Conservation (phyloP, 2,797 vertebrate genomes). For the Tympanoctomys barrerae region DNA sequence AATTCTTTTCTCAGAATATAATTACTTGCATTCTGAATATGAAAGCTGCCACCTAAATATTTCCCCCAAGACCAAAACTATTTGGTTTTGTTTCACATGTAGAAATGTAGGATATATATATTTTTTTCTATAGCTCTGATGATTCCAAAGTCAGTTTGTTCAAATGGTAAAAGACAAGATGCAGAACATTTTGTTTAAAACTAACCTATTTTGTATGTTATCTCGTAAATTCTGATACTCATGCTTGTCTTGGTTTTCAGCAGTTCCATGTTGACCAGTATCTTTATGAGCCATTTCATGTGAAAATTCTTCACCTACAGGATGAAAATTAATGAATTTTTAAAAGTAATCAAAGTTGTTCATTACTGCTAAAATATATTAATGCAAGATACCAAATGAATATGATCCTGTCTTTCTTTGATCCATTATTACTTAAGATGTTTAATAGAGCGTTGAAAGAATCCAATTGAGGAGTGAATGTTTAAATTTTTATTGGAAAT, state of each 20-base stretch:
- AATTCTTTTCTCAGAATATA: background rate
- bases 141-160: conserved; percentile 6
- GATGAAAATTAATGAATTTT: conserved; percentile 72
- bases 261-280: conserved; percentile 12
- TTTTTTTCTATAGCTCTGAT: conserved; percentile 31
- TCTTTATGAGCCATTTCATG: conserved; percentile 19
- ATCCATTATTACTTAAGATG: background rate
- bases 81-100: conserved; percentile 37
- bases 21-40: background rate
- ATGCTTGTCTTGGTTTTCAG: conserved; percentile 36
- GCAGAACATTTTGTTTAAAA: conserved; percentile 49
- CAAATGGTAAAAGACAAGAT: conserved; percentile 30
- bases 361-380: background rate
- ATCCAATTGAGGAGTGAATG: background rate
- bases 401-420: background rate
- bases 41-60: background rate
- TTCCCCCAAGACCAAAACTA: background rate
- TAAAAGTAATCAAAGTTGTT: conserved; percentile 5
- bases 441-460: conserved; percentile 25
- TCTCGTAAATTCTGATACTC: conserved; percentile 73
- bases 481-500: conserved; percentile 30
- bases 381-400: conserved; percentile 1
- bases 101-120: background rate
- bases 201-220: conserved; percentile 91
- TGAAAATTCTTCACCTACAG: conserved; percentile 63